Base-by-base conservation (phyloP, 2,113 vertebrate species). In the Ailurus styani region DNA sequence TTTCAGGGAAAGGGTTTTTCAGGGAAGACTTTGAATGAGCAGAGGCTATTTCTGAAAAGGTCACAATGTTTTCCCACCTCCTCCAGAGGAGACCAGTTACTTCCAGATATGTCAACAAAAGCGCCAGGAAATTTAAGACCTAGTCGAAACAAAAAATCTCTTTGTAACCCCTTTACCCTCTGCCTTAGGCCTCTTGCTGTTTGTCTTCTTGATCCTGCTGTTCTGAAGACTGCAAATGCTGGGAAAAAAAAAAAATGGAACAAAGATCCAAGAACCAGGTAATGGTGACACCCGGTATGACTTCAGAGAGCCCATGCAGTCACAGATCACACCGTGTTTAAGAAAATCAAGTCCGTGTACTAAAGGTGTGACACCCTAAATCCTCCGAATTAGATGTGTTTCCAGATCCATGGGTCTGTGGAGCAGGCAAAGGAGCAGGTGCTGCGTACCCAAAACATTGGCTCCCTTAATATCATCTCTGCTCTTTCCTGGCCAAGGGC, bases 401-500 rank as follows among this genome's bases (percentile, higher is more conserved):
- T 91, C 62, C 72, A 88, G 77, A 77, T 42, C 23, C 11, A 2
- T 0, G 40, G 70, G 57, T 97, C 95, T 95, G 27, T 17, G 10
- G 50, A 72, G 55, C 62, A 64, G 72, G 77, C 82, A 70, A 85
- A 90, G 45, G 50, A 97, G 55, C 96, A 94, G 84, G 78, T 95
- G 97, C 77, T 94, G 55, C 87, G 96, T 85, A 88, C 64, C 47
- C 11, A 60, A 95, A 96, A 93, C 85, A 72, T 1, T 17, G 54
- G 6, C 66, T 85, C 72, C 73, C 82, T 90, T 52, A 66, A 47
- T 86, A 87, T 96, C 90, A 85, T 96, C 90, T 86, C 93, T 77
- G 64, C 87, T 97, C 94, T 86, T 92, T 87, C 73, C 73, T 34
- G n/a, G 89, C 94, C 87, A 68, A 93, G 79, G 79, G 73, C 93